Evolutionary conservation across 2,888 invertebrate genomes (phyloP), one percentile per base, ranked within the genome.

Genomic region (Steinernema carpocapsae): DNA sequence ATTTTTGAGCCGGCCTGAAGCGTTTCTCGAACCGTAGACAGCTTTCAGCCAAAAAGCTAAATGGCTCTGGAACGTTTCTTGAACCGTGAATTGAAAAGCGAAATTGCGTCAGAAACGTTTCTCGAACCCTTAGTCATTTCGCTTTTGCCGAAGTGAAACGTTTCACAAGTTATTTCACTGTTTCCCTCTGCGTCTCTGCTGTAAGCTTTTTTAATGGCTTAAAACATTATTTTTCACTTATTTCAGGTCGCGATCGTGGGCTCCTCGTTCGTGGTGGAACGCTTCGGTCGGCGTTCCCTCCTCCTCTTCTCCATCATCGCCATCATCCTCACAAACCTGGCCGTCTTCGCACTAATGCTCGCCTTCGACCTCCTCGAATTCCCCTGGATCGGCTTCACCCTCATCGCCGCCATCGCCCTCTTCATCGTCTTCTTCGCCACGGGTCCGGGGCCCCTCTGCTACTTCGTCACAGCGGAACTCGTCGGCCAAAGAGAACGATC

Each of bases 361-460:
- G 71, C 72, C 22, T 80, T 24, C 56, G 56, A 56, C 26, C 26
- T 24, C 37, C 24, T 46, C 22, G 76, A 83, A 81, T 76, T 80
- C 46, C 74, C 74, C 26, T 76, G 79, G 71, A 73, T 83, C 14
- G 81, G 81, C 22, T 76, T 77, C 72, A 77, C 78, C 64, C 76
- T 85, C 12, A 81, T 84, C 26, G 59, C 75, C 24, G 78, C 79
- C 56, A 83, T 85, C 48, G 77, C 80, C 70, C 72, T 84, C 3
- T 85, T 85, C 75, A 78, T 79, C 22, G 70, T 82, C 29, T 80
- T 82, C 45, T 85, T 85, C 52, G 78, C 84, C 24, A 74, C 81
- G 22, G 85, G 85, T 6, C 85, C 85, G 3, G 85, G 84, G 7
- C 84, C 84, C 17, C 72, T 85, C 1, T 83, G 80, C 64, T 85